Percentiles rank a stretch among this genome's conserved stretches.
phyloP scores from a whole-genome alignment of 2,113 vertebrate species.

The Vireo altiloquus region DNA sequence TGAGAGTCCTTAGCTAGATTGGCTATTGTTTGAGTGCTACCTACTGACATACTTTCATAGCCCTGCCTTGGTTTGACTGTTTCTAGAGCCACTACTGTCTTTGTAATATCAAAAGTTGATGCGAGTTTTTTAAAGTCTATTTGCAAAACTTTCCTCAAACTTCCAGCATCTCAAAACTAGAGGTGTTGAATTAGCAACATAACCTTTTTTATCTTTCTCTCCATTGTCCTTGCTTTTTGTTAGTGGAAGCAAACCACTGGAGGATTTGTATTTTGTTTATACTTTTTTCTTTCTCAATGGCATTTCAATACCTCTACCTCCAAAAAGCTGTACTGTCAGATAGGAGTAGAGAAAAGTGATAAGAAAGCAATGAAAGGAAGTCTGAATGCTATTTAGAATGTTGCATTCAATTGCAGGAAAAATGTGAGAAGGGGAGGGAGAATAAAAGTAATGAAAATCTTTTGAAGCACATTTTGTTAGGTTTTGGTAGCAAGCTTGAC shows the following conservation, averaged over 20 bases:
- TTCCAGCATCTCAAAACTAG: not conserved
- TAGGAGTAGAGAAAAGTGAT: not conserved
- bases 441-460: not conserved
- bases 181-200: not conserved
- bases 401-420: not conserved
- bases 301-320: not conserved
- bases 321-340: not conserved
- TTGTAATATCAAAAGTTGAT: not conserved
- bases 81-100: not conserved
- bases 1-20: not conserved
- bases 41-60: not conserved
- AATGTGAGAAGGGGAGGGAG: not conserved
- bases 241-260: not conserved
- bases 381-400: not conserved
- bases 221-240: not conserved
- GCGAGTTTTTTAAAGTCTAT: not conserved
- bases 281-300: not conserved
- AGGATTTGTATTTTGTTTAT: not conserved
- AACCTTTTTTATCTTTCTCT: not conserved
- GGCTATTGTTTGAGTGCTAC: not conserved
- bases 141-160: not conserved
- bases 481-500: not conserved
- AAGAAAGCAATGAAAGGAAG: not conserved
- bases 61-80: not conserved
- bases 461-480: not conserved